Percentiles rank a stretch among this genome's conserved stretches.
Evolutionary conservation across 2,888 invertebrate genomes (phyloP).

Genomic region (Chymomyza amoena): DNA sequence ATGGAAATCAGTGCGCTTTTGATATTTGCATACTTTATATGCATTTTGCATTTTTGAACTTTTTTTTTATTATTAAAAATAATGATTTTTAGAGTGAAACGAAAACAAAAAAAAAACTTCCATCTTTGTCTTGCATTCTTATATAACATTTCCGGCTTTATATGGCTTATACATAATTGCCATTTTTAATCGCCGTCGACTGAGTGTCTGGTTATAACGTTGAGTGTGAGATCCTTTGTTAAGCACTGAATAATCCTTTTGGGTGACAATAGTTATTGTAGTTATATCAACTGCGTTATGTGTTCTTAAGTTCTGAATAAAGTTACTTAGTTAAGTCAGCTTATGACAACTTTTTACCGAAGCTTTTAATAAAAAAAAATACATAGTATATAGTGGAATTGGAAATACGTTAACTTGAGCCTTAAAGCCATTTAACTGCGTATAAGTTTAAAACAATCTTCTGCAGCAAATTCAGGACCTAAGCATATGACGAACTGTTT

Average conservation of each 20-base stretch:
- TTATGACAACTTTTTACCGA: too few species aligned
- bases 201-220: constrained; percentile 15
- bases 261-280: not conserved
- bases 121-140: constrained; percentile 13
- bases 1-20: constrained; percentile 29
- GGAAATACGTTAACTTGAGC: too few species aligned
- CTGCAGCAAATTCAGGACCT: too few species aligned
- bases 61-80: constrained; percentile 44
- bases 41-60: constrained; percentile 51
- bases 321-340: too few species aligned
- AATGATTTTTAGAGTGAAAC: constrained; percentile 58
- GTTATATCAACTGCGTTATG: not conserved
- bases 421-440: too few species aligned
- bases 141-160: not conserved
- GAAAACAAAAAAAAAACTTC: constrained; percentile 24
- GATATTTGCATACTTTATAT: constrained; percentile 55
- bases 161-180: constrained; percentile 1
- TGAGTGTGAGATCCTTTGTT: not conserved
- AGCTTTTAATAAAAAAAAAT: too few species aligned
- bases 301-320: not conserved
- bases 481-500: too few species aligned
- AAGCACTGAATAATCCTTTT: not conserved
- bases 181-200: too few species aligned
- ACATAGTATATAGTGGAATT: too few species aligned
- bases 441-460: too few species aligned